Conservation (phyloP, 2,113 vertebrate species). For the Xiphorhynchus elegans region DNA sequence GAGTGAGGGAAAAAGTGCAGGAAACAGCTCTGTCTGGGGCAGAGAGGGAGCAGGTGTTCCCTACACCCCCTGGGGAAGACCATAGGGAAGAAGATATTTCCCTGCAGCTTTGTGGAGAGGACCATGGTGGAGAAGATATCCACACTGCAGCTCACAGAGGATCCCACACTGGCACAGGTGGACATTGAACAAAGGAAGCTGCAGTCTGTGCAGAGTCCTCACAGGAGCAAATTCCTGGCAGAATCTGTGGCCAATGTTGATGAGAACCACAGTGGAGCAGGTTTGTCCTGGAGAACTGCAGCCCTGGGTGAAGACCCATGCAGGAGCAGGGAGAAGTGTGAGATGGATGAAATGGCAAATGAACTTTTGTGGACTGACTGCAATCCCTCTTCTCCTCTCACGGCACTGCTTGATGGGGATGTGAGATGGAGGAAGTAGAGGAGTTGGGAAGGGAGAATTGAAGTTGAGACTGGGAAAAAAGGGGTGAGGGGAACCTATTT, state of each 20-base stretch:
- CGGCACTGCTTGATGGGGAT: accelerated
- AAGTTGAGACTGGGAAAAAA: not conserved
- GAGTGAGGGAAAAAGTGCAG: not conserved
- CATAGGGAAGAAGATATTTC: not conserved
- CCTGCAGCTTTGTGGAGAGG: not conserved
- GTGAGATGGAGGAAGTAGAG: not conserved
- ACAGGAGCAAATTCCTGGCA: not conserved
- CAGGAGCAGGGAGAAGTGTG: not conserved
- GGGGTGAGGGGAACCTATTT: accelerated
- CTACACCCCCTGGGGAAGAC: not conserved
- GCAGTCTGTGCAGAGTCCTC: not conserved
- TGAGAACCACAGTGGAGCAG: accelerated
- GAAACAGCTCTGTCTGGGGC: not conserved
- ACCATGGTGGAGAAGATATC: not conserved
- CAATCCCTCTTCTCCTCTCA: accelerated
- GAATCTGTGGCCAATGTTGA: not conserved
- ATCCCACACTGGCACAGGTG: not conserved
- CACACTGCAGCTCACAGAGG: not conserved
- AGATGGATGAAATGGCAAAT: not conserved
- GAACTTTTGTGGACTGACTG: not conserved
- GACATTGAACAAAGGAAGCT: not conserved
- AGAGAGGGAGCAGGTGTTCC: not conserved
- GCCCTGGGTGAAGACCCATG: accelerated
- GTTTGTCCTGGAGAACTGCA: not conserved
- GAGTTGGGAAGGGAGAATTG: not conserved